Base-by-base conservation (phyloP, 2,113 vertebrate species). In the Chaetura pelagica region DNA sequence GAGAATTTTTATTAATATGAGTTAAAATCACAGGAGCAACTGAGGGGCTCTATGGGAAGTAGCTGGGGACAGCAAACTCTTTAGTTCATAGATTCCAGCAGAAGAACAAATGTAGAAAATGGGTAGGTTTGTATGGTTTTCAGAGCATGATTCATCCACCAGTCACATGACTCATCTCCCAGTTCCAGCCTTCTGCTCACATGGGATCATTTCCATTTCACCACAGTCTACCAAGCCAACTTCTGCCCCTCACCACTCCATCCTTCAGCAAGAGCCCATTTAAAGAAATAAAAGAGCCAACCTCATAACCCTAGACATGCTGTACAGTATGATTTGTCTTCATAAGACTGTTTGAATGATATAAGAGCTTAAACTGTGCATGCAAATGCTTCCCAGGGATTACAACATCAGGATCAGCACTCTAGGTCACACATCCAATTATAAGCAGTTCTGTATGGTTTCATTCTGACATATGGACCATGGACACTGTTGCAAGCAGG, bases 401-500 rank as follows among this genome's bases (percentile, higher is more conserved):
- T 87, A 75, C 91, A 63, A 94, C 23, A 66, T 82, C 79, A 78
- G 71, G 46, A 75, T 72, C 46, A 46, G 66, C 52, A 32, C 34
- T 52, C 17, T 24, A 63, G 74, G 79, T 94, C 61, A 57, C 69
- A 57, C 68, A 15, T 48, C 88, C 63, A 34, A 15, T 64, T 61
- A 26, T 18, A 51, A 87, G 61, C 58, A 35, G 64, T 54, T 62
- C 79, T 34, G 9, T 96, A 96, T 95, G 91, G 58, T 98, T 98
- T 98, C 90, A 86, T 84, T 84, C 57, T 26, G 89, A 38, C 38
- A 38, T 38, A 38, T 38, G 38, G 38, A 38, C 38, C 38, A 7
- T 38, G 96, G 98, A 97, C 97, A 86, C 52, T 84, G 97, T 98
- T 99, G 98, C 97, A 97, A 95, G 17, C 30, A 89, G 92, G 92